These are phyloP conservation scores for Lasiommata megera DNA, from an alignment of 2,888 invertebrate genomes.

Conservation along the genomic window DNA sequence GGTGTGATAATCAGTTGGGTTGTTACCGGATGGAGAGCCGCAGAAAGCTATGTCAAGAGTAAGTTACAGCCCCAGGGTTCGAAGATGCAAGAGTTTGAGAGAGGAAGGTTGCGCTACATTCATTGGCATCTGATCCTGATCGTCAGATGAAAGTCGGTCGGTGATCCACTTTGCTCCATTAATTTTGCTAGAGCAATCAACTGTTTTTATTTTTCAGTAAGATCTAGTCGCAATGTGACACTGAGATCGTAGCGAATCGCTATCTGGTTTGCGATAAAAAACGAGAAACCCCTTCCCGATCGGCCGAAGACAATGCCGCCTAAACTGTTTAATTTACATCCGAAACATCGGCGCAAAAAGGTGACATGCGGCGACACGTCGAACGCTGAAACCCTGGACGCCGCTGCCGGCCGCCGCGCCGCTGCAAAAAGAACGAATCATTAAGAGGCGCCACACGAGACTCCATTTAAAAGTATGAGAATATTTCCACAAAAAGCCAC, in stretches of 20 bases:
- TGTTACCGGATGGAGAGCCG: too few species aligned
- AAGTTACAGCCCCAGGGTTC: too few species aligned
- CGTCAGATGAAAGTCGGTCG: too few species aligned
- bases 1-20: too few species aligned
- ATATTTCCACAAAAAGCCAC: constrained; percentile 80
- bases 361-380: constrained; percentile 76
- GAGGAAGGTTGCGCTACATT: too few species aligned
- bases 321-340: constrained; percentile 78
- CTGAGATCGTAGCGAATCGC: neutral
- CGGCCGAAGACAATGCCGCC: constrained; percentile 66
- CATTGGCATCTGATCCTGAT: too few species aligned
- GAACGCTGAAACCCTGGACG: constrained; percentile 46
- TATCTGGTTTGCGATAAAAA: constrained; percentile 34
- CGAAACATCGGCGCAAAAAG: constrained; percentile 68
- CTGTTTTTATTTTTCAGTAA: too few species aligned
- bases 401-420: constrained; percentile 55
- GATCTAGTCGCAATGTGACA: too few species aligned
- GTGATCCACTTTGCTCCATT: too few species aligned
- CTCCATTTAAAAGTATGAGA: constrained; percentile 81
- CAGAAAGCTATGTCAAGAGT: too few species aligned
- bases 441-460: constrained; percentile 81
- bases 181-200: too few species aligned
- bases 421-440: constrained; percentile 78
- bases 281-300: constrained; percentile 45
- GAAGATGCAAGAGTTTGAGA: too few species aligned